These are phyloP conservation scores for Oithona nana DNA, from an alignment of 2,888 invertebrate genomes.

Conservation along the genomic window DNA sequence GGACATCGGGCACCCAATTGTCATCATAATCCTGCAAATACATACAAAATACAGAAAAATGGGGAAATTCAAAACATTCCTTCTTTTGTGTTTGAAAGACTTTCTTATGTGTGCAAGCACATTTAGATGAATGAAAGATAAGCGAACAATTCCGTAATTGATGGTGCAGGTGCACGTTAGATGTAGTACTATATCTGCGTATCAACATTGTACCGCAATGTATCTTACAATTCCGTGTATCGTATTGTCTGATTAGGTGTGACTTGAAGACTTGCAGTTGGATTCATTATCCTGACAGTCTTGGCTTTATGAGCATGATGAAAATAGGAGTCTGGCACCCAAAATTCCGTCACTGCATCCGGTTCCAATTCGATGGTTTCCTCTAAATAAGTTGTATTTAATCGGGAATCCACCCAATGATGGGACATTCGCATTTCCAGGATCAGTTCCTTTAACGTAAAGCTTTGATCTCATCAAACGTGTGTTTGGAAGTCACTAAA, in stretches of 20 bases:
- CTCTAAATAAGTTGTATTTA: neutral
- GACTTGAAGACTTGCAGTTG: constrained; percentile 1
- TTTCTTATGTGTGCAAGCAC: no score
- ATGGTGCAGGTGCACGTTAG: no score
- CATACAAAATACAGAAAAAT: neutral
- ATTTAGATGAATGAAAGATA: no score
- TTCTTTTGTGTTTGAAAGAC: no score
- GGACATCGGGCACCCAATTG: constrained; percentile 11
- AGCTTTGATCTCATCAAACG: neutral
- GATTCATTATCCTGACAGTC: neutral
- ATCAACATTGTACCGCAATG: no score
- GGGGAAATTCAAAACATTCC: neutral
- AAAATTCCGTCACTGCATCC: neutral
- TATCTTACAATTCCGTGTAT: constrained; percentile 5
- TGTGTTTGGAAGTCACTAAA: neutral
- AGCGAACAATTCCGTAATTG: no score
- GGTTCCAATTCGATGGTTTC: constrained; percentile 2
- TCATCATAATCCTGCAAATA: neutral
- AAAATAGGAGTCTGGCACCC: constrained; percentile 13
- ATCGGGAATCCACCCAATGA: constrained; percentile 3
- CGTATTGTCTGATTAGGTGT: neutral
- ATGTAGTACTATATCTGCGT: no score
- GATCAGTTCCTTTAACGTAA: constrained; percentile 8
- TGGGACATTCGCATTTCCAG: constrained; percentile 6
- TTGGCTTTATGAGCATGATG: constrained; percentile 6